A percentile compares a stretch with the other conserved stretches of the same genome.
Evolutionary conservation across 2,797 vertebrate species (phyloP).

Genomic region (Centroberyx gerrardi): DNA sequence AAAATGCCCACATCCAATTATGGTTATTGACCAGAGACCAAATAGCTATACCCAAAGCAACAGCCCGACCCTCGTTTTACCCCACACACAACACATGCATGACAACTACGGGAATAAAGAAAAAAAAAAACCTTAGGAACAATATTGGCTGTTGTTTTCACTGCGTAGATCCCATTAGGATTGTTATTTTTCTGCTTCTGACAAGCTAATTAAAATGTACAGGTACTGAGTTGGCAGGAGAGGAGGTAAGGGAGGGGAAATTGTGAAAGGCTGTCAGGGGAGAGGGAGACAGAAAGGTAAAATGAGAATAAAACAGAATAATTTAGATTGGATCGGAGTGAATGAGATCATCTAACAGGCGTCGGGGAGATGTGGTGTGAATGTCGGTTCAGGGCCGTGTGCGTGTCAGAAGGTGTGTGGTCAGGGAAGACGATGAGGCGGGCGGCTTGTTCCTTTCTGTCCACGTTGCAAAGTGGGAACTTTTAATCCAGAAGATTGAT

Average conservation of each 20-base stretch:
- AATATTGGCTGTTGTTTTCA: slow-evolving; percentile 65
- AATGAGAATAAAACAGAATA: slow-evolving; percentile 61
- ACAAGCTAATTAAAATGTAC: slow-evolving; percentile 84
- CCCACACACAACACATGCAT: slow-evolving; percentile 36
- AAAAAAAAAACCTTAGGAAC: slow-evolving; percentile 41
- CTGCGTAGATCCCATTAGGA: slow-evolving; percentile 66
- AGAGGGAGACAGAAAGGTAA: slow-evolving; percentile 60
- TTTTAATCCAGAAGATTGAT: background rate
- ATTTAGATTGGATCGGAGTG: slow-evolving; percentile 70
- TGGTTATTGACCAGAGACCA: slow-evolving; percentile 24
- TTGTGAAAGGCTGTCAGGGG: slow-evolving; percentile 74
- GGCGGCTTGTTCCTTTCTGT: slow-evolving; percentile 2
- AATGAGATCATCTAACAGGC: slow-evolving; percentile 74
- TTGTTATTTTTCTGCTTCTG: slow-evolving; percentile 71
- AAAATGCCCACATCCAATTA: slow-evolving; percentile 3
- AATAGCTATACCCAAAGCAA: slow-evolving; percentile 38
- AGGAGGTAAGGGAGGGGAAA: slow-evolving; percentile 61
- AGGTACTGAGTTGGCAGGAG: slow-evolving; percentile 73
- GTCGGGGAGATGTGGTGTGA: slow-evolving; percentile 58
- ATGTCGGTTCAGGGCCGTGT: slow-evolving; percentile 64
- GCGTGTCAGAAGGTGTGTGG: slow-evolving; percentile 55
- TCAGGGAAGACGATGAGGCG: slow-evolving; percentile 63
- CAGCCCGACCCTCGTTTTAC: slow-evolving; percentile 59
- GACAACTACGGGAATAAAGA: slow-evolving; percentile 49
- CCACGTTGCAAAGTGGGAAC: slow-evolving; percentile 20